phyloP scores from a whole-genome alignment of 1,140 invertebrate genomes.

The Prorops nasuta region DNA sequence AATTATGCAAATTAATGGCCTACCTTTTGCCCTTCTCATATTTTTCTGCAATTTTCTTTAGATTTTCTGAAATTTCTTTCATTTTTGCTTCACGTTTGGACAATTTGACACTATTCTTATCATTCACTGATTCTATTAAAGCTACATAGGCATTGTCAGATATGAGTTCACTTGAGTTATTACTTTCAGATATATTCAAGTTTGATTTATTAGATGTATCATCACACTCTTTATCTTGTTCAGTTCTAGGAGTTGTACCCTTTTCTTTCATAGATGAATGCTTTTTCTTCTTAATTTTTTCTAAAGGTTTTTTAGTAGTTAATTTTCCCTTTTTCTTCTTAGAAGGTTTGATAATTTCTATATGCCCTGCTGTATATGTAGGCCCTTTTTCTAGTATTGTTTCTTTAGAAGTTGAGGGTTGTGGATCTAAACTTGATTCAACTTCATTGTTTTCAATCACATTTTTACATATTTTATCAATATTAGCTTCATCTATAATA shows the following conservation, averaged over 20 bases:
- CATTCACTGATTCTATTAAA: background rate
- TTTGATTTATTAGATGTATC: background rate
- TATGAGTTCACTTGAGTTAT: background rate
- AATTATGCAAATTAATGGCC: no score
- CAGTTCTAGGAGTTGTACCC: background rate
- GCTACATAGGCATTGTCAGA: background rate
- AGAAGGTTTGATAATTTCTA: no score
- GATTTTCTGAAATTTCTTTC: constrained; percentile 25
- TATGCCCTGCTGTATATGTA: no score
- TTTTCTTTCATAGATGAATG: no score
- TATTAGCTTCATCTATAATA: no score
- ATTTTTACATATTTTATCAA: no score
- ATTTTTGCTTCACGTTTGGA: constrained; percentile 32
- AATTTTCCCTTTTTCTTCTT: background rate
- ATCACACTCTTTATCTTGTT: background rate
- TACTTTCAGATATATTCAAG: background rate
- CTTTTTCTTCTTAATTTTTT: background rate
- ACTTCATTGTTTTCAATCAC: background rate
- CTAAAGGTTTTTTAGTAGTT: background rate
- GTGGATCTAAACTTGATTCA: background rate
- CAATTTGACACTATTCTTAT: constrained; percentile 15
- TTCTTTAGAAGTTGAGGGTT: no score
- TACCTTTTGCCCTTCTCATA: no score
- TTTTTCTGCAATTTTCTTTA: constrained; percentile 19
- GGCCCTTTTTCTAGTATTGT: no score